Conservation (phyloP, 1,140 invertebrate species). For the Anoplolepis gracilipes region DNA sequence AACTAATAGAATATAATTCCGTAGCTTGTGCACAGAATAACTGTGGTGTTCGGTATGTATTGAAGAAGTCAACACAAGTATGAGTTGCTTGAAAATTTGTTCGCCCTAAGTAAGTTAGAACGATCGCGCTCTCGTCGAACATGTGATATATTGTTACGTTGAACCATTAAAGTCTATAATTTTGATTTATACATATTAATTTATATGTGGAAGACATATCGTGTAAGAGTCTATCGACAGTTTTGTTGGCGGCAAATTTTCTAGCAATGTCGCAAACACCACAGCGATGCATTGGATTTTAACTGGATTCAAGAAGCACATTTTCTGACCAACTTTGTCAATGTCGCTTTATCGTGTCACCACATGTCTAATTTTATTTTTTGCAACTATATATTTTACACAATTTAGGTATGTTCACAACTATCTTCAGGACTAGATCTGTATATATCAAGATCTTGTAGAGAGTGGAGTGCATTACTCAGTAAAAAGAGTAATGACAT, state of each 20-base stretch:
- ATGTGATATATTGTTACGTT: too few species aligned
- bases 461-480: slow-evolving; percentile 65
- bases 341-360: slow-evolving; percentile 61
- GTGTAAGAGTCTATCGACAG: neutral
- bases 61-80: slow-evolving; percentile 79
- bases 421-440: slow-evolving; percentile 55
- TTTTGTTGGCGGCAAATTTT: slow-evolving; percentile 65
- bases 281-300: slow-evolving; percentile 74
- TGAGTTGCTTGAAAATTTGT: slow-evolving; percentile 74
- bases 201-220: neutral
- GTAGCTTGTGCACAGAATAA: slow-evolving; percentile 84
- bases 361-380: slow-evolving; percentile 60
- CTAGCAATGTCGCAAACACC: slow-evolving; percentile 66
- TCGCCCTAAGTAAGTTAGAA: slow-evolving; percentile 14
- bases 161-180: neutral
- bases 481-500: slow-evolving; percentile 54
- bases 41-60: slow-evolving; percentile 85
- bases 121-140: neutral
- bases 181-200: neutral
- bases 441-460: slow-evolving; percentile 54
- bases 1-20: slow-evolving; percentile 86
- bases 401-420: slow-evolving; percentile 50
- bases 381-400: slow-evolving; percentile 56
- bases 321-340: slow-evolving; percentile 66
- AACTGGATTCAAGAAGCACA: slow-evolving; percentile 69